Evolutionary conservation across 1,140 invertebrate species (phyloP), one percentile per base, ranked within the genome.

Genomic region (Diorhabda carinulata): DNA sequence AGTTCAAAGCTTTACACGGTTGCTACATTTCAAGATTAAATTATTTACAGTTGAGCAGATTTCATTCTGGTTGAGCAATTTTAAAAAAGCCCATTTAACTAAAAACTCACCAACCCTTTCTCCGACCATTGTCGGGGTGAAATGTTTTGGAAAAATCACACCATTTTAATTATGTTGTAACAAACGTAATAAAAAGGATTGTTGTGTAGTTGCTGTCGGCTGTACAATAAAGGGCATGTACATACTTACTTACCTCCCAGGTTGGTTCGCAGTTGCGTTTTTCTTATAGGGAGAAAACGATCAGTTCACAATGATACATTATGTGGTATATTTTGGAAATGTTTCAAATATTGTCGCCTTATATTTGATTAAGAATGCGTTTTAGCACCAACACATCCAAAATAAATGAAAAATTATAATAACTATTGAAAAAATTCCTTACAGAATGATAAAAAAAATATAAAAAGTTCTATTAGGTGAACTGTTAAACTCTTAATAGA

Each of bases 81-180:
- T 71, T 68, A 71, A 71, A 67, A 67, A 67, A 59, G 61, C 25
- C 44, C 70, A 66, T 71, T 71, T 71, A 71, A 62, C 59, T 57
- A 71, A 71, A 70, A 71, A 71, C 65, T 65, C 61, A 64, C 59
- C 70, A 71, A 71, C 70, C 70, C 70, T 71, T 71, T 71, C 47
- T 71, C 47, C 45, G 63, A 2, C 44, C 44, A 63, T 71, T 71
- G 70, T 71, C 10, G 4, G 40, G 61, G 66, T 47, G 60, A 66
- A 71, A 71, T 71, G 70, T 71, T 64, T 71, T 60, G 70, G 70
- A 71, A 71, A 71, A 71, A 71, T 71, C 70, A 71, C 70, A 62
- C 70, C 57, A 57, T 67, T 47, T 71, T 71, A 71, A 71, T 71
- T 71, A 71, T 68, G 70, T 67, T 67, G 65, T 71, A 64, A 67